phyloP scores from a whole-genome alignment of 2,888 invertebrate genomes.

The Drosophila mayaguana region DNA sequence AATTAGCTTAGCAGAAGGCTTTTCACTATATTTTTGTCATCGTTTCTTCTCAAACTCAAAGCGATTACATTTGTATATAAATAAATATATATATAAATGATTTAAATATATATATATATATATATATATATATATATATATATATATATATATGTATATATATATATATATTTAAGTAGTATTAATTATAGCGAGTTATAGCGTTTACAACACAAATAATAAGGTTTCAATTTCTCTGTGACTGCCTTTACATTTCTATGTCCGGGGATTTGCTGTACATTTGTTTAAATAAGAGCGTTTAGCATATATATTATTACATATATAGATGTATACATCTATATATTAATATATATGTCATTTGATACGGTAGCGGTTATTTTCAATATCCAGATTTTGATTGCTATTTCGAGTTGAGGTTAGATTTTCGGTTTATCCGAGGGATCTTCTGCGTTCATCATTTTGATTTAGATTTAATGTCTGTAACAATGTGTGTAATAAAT shows the following conservation, averaged over 20 bases:
- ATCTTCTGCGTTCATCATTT: conserved; percentile 1
- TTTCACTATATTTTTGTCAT: conserved; percentile 20
- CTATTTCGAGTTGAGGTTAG: conserved; percentile 26
- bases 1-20: conserved; percentile 48
- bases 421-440: conserved; percentile 10
- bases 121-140: conserved; percentile 8
- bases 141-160: conserved; percentile 1
- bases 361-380: conserved; percentile 14
- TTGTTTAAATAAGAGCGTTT: conserved; percentile 30
- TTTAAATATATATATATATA: no score
- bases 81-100: conserved; percentile 2
- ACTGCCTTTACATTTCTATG: conserved; percentile 20
- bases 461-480: conserved; percentile 1
- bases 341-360: conserved; percentile 3
- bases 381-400: conserved; percentile 9
- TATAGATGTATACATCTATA: not conserved
- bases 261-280: conserved; percentile 32
- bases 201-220: conserved; percentile 52
- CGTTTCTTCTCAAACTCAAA: conserved; percentile 29
- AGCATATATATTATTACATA: conserved; percentile 1
- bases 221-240: conserved; percentile 43
- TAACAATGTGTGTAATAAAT: no score
- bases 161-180: conserved; percentile 36
- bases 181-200: conserved; percentile 56
- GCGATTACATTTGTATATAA: conserved; percentile 25